phyloP scores from a whole-genome alignment of 2,888 invertebrate species.

The Netelia melanura region DNA sequence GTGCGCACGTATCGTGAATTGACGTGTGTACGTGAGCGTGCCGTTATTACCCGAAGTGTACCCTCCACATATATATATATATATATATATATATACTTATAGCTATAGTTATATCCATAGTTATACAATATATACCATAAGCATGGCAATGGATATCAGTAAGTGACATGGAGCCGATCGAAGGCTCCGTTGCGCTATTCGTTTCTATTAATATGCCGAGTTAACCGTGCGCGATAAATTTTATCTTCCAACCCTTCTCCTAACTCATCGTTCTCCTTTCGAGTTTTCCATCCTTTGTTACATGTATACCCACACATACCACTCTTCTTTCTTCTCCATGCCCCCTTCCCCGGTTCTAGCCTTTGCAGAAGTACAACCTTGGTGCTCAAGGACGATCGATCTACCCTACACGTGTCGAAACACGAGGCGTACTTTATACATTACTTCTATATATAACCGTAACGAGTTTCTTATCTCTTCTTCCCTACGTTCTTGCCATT shows the following conservation, averaged over 20 bases:
- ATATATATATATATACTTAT: background rate
- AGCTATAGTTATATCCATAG: background rate
- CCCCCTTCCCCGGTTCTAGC: constrained; percentile 35
- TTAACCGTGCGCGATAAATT: constrained; percentile 75
- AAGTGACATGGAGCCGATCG: constrained; percentile 8
- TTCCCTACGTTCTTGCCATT: background rate
- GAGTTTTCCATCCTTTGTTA: background rate
- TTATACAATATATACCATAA: background rate
- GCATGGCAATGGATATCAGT: constrained; percentile 15
- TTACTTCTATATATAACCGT: constrained; percentile 11
- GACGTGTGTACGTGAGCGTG: background rate
- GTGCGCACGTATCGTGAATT: constrained; percentile 3
- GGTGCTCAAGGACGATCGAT: constrained; percentile 80
- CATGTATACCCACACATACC: constrained; percentile 38
- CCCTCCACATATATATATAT: background rate
- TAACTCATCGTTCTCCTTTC: background rate
- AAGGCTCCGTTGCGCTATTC: constrained; percentile 3
- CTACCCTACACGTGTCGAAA: constrained; percentile 71
- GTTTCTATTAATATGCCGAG: constrained; percentile 75
- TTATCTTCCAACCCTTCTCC: constrained; percentile 43
- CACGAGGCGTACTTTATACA: constrained; percentile 47
- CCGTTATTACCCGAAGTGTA: background rate
- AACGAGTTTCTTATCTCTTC: background rate
- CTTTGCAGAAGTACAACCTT: constrained; percentile 69
- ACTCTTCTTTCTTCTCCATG: constrained; percentile 10